A percentile compares a stretch with the other conserved stretches of the same genome.
These are phyloP conservation scores for Taurulus bubalis DNA, from an alignment of 2,113 vertebrate genomes.

Conservation along the genomic window DNA sequence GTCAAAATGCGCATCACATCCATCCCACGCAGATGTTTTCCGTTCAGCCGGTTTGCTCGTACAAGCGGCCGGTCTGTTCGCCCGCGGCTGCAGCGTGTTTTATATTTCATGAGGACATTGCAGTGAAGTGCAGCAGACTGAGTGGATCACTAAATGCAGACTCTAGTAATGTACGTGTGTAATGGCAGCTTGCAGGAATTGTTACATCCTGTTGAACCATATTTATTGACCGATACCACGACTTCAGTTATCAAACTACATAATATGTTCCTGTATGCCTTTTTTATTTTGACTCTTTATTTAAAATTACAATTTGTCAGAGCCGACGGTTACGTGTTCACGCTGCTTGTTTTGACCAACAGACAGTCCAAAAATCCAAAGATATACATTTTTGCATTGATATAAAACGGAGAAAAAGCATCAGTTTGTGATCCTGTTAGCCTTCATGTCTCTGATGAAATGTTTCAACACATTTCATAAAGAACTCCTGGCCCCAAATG, in stretches of 20 bases:
- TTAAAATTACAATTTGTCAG: background rate
- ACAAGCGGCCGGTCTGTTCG: background rate
- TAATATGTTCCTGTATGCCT: background rate
- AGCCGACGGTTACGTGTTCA: too few species aligned
- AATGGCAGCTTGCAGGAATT: background rate
- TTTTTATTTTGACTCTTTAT: background rate
- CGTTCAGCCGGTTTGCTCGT: background rate
- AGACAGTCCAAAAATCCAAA: background rate
- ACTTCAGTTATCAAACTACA: too few species aligned
- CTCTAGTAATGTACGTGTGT: background rate
- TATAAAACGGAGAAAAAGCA: background rate
- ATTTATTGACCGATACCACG: background rate
- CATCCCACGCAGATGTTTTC: background rate
- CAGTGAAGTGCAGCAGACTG: background rate
- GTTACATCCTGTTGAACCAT: background rate
- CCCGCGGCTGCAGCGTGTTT: constrained; percentile 4
- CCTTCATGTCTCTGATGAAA: background rate
- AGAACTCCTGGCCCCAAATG: background rate
- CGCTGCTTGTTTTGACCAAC: background rate
- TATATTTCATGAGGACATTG: constrained; percentile 29
- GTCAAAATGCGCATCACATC: background rate
- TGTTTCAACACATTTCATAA: background rate
- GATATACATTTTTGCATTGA: background rate
- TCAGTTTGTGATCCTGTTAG: background rate
- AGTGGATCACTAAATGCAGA: background rate